phyloP scores from a whole-genome alignment of 2,888 invertebrate species.

The Nomada lathburiana region DNA sequence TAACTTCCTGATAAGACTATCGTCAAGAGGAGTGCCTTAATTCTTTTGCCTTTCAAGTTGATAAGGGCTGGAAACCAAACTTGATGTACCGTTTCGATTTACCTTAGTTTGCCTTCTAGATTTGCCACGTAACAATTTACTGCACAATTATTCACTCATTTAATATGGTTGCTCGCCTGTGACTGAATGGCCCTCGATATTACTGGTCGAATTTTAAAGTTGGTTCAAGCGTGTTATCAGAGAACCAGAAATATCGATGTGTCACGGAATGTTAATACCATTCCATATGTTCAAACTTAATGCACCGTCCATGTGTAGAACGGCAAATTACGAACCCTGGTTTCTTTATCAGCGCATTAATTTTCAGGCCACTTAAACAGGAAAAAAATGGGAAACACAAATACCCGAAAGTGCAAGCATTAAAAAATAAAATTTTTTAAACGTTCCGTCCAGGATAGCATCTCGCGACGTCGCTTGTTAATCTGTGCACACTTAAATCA shows the following conservation, averaged over 20 bases:
- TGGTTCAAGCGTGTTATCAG: not conserved
- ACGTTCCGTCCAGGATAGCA: not conserved
- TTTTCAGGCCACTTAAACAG: not conserved
- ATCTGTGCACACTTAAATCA: not conserved
- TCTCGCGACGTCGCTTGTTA: not conserved
- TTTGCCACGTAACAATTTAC: too few species aligned
- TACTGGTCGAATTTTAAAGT: not conserved
- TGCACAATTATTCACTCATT: not conserved
- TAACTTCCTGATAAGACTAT: not conserved
- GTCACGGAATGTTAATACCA: not conserved
- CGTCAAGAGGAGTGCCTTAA: not conserved
- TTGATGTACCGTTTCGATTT: not conserved
- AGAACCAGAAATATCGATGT: not conserved
- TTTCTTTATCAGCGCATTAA: not conserved
- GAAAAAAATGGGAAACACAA: not conserved
- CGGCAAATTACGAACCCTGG: not conserved
- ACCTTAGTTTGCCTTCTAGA: not conserved
- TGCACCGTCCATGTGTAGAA: not conserved
- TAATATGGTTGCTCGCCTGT: slow-evolving; percentile 4
- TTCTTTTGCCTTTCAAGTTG: not conserved
- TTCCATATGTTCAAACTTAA: not conserved
- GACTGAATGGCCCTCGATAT: not conserved
- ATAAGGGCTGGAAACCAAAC: not conserved
- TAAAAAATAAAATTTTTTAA: not conserved
- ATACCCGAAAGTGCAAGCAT: too few species aligned